Conservation (phyloP, 2,888 invertebrate genomes). For the Congeria kusceri region DNA sequence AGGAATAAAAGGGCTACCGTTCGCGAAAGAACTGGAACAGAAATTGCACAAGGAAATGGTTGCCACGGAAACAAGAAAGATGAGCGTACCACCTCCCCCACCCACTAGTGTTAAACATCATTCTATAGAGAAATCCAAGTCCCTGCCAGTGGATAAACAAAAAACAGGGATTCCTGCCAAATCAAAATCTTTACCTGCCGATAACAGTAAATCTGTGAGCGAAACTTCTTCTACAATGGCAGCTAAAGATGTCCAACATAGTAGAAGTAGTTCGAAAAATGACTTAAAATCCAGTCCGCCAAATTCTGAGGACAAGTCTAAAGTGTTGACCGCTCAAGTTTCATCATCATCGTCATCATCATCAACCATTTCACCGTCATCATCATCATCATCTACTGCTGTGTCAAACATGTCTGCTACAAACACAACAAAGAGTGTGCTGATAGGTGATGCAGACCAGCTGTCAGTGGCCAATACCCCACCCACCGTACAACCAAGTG, state of each 20-base stretch:
- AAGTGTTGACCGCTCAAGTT: not conserved
- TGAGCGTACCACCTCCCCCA: conserved; percentile 62
- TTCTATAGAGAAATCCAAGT: conserved; percentile 42
- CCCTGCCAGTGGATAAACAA: conserved; percentile 31
- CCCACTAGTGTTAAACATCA: conserved; percentile 53
- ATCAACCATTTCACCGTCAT: not conserved
- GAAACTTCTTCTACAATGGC: not conserved
- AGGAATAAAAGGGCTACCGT: conserved; percentile 62
- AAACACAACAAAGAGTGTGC: not conserved
- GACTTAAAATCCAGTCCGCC: conserved; percentile 50
- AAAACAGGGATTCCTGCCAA: conserved; percentile 42
- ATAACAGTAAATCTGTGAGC: conserved; percentile 24
- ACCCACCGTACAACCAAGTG: conserved; percentile 45
- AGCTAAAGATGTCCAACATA: conserved; percentile 23
- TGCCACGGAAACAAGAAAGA: conserved; percentile 30
- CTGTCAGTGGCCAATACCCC: conserved; percentile 36
- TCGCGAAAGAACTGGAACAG: conserved; percentile 77
- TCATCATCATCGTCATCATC: not conserved
- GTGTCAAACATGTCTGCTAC: no score
- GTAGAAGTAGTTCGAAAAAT: conserved; percentile 43
- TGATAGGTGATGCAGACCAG: conserved; percentile 16
- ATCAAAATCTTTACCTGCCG: conserved; percentile 6
- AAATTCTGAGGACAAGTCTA: conserved; percentile 33
- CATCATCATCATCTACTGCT: not conserved
- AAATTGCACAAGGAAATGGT: conserved; percentile 64